Base-by-base conservation (phyloP, 2,113 vertebrate species). In the Urocynchramus pylzowi region DNA sequence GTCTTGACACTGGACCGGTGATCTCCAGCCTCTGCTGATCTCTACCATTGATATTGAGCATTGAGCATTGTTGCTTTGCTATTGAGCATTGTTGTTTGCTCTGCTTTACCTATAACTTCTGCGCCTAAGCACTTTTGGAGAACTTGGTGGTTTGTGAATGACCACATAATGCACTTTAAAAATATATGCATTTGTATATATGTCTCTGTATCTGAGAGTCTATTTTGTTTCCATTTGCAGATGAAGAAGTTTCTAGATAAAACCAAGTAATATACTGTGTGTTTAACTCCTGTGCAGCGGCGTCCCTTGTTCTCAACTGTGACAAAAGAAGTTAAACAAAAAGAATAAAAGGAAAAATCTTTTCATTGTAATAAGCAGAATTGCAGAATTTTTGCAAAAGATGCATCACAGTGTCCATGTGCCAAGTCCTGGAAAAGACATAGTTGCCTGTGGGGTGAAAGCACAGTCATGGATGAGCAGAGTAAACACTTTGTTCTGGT, bases 401-500 rank as follows among this genome's bases (percentile, higher is more conserved):
- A 33, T 26, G 13, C n/a, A 76, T 63, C 26, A 9, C 9, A 53
- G 39, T 57, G 30, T 50, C 92, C 39, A 21, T 4, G 12, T 80
- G 61, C 45, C 39, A 54, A 56, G 53, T 69, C 59, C 68, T 7
- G 9, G 41, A 69, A 49, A 80, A 86, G 74, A 54, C 16, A 7
- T 5, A 30, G 53, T 71, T 0, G 10, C 61, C 90, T 49, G 37
- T 5, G 1, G 50, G 49, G 35, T 75, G 45, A 31, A 81, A 89
- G 31, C 4, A 0, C 27, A 53, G 47, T 41, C 53, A 37, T 6
- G 47, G 70, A 67, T 52, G 39, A 76, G 75, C 89, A 79, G 64
- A 78, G 47, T 89, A 84, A 89, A 87, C 73, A 42, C 41, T 87
- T 76, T 30, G 44, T 82, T 87, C 84, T 70, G 65, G 10, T 33